phyloP scores from a whole-genome alignment of 1,140 invertebrate genomes.

The Bombus confusus region DNA sequence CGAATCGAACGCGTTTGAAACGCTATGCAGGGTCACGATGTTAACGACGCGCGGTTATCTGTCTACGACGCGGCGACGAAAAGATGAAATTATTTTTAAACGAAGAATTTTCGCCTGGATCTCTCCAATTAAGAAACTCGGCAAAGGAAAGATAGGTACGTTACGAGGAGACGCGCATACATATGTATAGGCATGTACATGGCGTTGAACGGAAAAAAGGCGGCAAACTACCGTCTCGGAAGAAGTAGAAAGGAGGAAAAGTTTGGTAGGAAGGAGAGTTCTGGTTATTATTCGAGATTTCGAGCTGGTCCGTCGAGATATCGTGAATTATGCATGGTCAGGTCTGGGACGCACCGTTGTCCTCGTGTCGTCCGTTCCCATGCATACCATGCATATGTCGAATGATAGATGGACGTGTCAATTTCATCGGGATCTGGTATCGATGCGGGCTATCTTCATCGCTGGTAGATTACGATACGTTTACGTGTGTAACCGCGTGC shows the following conservation, averaged over 20 bases:
- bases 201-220: neutral
- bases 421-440: slow-evolving; percentile 70
- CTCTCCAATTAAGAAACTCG: no score
- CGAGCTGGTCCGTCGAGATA: slow-evolving; percentile 64
- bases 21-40: neutral
- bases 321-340: slow-evolving; percentile 50
- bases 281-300: slow-evolving; percentile 75
- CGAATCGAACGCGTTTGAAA: neutral
- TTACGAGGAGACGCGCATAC: neutral
- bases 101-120: no score
- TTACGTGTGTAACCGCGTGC: neutral
- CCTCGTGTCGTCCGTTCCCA: slow-evolving; percentile 60
- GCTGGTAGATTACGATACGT: slow-evolving; percentile 53
- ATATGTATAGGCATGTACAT: neutral
- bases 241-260: neutral
- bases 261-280: neutral
- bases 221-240: neutral
- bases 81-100: neutral
- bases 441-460: slow-evolving; percentile 71
- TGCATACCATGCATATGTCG: slow-evolving; percentile 68
- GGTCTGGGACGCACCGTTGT: slow-evolving; percentile 45
- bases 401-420: slow-evolving; percentile 76
- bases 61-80: neutral
- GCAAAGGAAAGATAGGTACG: no score
- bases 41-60: neutral